Conservation (phyloP, 1,140 invertebrate species). For the Homalodisca vitripennis region DNA sequence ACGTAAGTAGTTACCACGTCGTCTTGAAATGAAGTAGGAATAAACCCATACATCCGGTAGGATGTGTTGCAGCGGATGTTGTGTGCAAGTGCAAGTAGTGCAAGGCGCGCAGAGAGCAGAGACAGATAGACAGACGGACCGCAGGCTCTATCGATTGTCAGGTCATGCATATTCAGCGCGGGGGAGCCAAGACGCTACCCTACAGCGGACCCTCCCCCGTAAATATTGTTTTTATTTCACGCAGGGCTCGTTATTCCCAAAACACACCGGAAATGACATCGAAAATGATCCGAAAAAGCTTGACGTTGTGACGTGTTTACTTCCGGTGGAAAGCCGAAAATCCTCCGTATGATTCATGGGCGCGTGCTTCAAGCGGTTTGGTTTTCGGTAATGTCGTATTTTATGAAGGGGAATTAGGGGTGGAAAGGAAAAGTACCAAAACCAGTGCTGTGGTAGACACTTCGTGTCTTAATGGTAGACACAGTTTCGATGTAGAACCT, state of each 20-base stretch:
- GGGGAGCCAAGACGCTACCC: neutral
- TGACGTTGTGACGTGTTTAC: constrained; percentile 12
- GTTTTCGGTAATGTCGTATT: neutral
- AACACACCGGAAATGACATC: constrained; percentile 18
- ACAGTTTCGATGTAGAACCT: too few species aligned
- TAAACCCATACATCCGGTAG: too few species aligned
- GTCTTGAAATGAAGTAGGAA: too few species aligned
- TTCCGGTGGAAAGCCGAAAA: too few species aligned
- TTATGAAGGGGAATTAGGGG: too few species aligned
- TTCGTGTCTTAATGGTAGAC: too few species aligned
- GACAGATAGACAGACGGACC: neutral
- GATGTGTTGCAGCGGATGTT: too few species aligned
- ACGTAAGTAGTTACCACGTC: too few species aligned
- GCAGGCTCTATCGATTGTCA: constrained; percentile 7
- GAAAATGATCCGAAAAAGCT: constrained; percentile 23
- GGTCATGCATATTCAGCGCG: constrained; percentile 19
- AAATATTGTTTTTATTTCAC: constrained; percentile 27
- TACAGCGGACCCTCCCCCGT: neutral
- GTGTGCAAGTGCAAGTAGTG: constrained; percentile 1
- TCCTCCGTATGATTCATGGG: constrained; percentile 3
- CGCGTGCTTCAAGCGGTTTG: neutral
- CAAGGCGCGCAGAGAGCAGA: neutral
- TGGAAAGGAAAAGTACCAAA: too few species aligned
- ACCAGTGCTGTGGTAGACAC: too few species aligned
- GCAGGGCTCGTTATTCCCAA: constrained; percentile 8